phyloP scores from a whole-genome alignment of 2,797 vertebrate species.

The Leptatherina wallacei region DNA sequence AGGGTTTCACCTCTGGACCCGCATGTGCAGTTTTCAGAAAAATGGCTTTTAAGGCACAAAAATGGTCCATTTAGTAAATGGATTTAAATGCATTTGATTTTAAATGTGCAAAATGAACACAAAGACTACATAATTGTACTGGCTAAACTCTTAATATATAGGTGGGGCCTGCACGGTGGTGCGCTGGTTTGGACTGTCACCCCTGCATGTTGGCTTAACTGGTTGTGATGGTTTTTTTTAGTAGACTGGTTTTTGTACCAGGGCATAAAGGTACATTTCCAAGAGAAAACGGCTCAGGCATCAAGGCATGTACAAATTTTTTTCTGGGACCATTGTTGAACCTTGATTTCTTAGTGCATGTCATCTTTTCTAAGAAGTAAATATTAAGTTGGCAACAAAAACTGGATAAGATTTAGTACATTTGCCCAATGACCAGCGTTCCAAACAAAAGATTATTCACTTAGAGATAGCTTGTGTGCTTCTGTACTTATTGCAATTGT shows the following conservation, averaged over 20 bases:
- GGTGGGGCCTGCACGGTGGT: too few relatives aligned
- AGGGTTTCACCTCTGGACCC: background rate
- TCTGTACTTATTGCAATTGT: background rate
- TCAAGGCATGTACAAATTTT: background rate
- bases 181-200: too few relatives aligned
- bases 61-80: background rate
- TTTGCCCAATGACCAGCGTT: background rate
- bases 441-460: background rate
- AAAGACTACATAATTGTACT: background rate
- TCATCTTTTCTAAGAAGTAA: background rate
- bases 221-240: too few relatives aligned
- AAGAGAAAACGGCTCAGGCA: too few relatives aligned
- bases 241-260: too few relatives aligned
- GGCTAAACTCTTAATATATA: too few relatives aligned
- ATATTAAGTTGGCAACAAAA: background rate
- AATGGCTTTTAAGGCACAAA: background rate
- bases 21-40: background rate
- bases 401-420: background rate
- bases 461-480: background rate
- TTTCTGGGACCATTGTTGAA: background rate
- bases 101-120: background rate
- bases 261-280: too few relatives aligned
- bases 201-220: too few relatives aligned
- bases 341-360: background rate
- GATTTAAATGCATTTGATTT: background rate